Percentiles rank a stretch among this genome's conserved stretches.
Evolutionary conservation across 2,888 invertebrate species (phyloP).

Genomic region (Tinea pellionella): DNA sequence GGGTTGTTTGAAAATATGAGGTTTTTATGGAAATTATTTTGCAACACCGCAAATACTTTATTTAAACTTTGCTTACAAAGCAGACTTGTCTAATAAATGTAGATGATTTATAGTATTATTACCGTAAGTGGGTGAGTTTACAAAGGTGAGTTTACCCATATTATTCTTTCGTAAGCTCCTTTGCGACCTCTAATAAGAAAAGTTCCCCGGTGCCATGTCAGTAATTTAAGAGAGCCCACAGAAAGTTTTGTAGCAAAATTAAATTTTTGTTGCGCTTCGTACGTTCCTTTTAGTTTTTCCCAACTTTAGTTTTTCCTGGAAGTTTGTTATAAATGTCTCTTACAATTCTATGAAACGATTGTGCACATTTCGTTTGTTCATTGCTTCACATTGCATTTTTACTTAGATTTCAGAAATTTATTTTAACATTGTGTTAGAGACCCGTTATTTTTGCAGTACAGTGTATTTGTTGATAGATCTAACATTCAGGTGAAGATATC

Average conservation of each 20-base stretch:
- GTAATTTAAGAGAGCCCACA: conserved; percentile 46
- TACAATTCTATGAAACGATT: not conserved
- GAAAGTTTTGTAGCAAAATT: conserved; percentile 45
- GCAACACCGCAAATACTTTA: not conserved
- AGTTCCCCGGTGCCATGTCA: conserved; percentile 38
- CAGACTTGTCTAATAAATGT: not conserved
- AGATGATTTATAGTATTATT: not conserved
- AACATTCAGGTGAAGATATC: too few relatives aligned
- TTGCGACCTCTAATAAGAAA: conserved; percentile 40
- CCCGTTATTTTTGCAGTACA: too few relatives aligned
- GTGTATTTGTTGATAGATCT: too few relatives aligned
- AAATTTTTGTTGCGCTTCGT: conserved; percentile 38
- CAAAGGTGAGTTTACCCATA: conserved; percentile 5
- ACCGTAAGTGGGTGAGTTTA: not conserved
- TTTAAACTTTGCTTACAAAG: not conserved
- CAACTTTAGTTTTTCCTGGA: conserved; percentile 16
- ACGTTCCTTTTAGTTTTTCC: conserved; percentile 21
- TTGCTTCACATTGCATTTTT: too few relatives aligned
- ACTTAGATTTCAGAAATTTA: too few relatives aligned
- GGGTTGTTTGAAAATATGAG: not conserved
- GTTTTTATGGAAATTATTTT: not conserved
- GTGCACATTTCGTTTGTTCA: not conserved
- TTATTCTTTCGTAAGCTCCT: conserved; percentile 15
- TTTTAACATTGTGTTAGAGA: too few relatives aligned
- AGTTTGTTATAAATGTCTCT: conserved; percentile 7